These are phyloP conservation scores for Achatina immaculata DNA, from an alignment of 1,140 invertebrate genomes.

Conservation along the genomic window DNA sequence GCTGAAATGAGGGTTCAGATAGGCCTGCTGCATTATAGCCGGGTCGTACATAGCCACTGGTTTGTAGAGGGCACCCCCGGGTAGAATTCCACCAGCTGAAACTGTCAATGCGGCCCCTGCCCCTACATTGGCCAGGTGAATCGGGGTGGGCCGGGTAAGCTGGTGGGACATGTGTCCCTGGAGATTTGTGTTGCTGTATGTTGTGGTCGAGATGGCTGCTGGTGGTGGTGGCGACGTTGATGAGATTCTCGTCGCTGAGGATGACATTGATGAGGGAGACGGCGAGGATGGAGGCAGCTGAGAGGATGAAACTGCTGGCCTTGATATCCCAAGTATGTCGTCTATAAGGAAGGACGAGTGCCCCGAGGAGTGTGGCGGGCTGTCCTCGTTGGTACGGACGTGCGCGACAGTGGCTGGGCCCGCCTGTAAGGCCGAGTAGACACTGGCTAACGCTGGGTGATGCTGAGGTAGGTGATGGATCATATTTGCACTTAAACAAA, in stretches of 20 bases:
- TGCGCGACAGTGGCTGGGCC: not conserved
- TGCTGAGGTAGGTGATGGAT: constrained; percentile 23
- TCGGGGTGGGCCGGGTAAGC: constrained; percentile 14
- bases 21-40: constrained; percentile 41
- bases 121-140: not conserved
- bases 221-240: not conserved
- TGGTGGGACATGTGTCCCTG: constrained; percentile 8
- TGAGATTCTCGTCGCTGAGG: not conserved
- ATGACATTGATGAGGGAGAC: not conserved
- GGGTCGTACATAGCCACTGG: constrained; percentile 56
- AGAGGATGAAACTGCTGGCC: not conserved
- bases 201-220: not conserved
- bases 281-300: not conserved
- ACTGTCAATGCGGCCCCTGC: not conserved
- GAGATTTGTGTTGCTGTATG: not conserved
- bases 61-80: constrained; percentile 43
- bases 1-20: constrained; percentile 43
- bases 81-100: not conserved
- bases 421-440: not conserved
- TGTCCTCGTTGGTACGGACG: not conserved
- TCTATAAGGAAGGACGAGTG: constrained; percentile 59
- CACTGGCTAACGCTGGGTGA: not conserved
- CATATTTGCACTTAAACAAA: not conserved
- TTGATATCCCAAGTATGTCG: constrained; percentile 56
- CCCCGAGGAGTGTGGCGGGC: constrained; percentile 2